Evolutionary conservation across 2,888 invertebrate species (phyloP).

Genomic region (Creontiades dilutus): DNA sequence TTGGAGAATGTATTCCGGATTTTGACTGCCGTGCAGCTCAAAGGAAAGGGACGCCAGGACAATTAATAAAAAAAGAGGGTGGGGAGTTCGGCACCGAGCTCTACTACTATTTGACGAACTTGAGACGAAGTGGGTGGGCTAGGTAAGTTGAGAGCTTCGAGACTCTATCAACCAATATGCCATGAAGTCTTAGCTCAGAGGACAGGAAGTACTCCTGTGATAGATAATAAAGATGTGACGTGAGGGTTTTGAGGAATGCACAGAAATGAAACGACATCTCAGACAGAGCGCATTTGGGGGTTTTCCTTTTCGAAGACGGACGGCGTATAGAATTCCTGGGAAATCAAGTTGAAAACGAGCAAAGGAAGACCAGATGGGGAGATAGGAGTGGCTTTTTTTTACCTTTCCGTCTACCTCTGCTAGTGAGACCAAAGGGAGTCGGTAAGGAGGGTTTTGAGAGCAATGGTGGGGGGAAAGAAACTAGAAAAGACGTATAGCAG

Average conservation of each 20-base stretch:
- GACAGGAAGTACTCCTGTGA: too few species aligned
- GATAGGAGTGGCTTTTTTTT: slow-evolving; percentile 10
- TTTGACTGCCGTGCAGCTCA: too few species aligned
- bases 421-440: neutral
- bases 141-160: too few species aligned
- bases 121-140: too few species aligned
- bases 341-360: slow-evolving; percentile 46
- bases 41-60: too few species aligned
- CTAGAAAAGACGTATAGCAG: slow-evolving; percentile 45
- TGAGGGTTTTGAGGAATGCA: neutral
- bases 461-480: neutral
- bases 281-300: slow-evolving; percentile 21
- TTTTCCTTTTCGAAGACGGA: slow-evolving; percentile 34
- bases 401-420: neutral
- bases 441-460: neutral
- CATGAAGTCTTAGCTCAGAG: too few species aligned
- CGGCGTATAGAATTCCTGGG: slow-evolving; percentile 10
- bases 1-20: too few species aligned
- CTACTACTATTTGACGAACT: too few species aligned
- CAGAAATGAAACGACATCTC: slow-evolving; percentile 23
- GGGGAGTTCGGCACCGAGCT: too few species aligned
- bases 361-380: neutral
- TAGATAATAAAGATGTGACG: too few species aligned
- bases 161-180: too few species aligned
- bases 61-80: too few species aligned